Percentiles rank a stretch among this genome's conserved stretches.
Evolutionary conservation across 2,113 vertebrate genomes (phyloP).

Genomic region (Pachycephala philippinensis): DNA sequence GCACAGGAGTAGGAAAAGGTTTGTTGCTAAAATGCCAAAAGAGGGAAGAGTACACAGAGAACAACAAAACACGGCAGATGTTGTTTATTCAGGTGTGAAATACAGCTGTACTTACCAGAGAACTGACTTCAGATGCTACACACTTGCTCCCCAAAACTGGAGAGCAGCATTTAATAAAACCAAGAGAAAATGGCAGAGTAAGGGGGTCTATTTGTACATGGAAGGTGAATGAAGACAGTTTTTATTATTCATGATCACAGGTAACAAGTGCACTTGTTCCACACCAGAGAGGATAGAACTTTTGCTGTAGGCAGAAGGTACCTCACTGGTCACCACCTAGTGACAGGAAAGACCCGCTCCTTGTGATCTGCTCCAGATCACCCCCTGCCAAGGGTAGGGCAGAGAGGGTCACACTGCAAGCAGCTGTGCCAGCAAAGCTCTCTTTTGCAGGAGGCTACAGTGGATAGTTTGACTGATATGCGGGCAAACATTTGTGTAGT

Average conservation of each 20-base stretch:
- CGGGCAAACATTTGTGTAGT: background rate
- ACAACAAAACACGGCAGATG: background rate
- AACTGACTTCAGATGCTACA: background rate
- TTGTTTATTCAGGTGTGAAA: background rate
- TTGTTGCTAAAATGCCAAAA: background rate
- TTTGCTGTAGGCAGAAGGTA: background rate
- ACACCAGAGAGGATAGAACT: background rate
- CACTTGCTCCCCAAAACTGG: background rate
- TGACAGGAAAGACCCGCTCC: background rate
- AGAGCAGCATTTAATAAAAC: background rate
- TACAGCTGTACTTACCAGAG: constrained; percentile 60
- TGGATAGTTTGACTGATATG: rapidly evolving
- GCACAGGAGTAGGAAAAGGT: background rate
- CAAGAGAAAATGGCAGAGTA: rapidly evolving
- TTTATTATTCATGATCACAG: background rate
- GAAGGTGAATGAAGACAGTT: background rate
- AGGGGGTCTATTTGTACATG: background rate
- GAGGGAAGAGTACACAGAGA: background rate
- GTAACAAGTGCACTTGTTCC: background rate
- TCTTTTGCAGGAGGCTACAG: background rate
- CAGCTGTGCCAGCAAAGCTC: background rate
- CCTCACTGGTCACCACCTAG: background rate
- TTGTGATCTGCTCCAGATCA: background rate
- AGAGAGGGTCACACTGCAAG: background rate
- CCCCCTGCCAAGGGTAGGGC: background rate